Evolutionary conservation across 1,140 invertebrate genomes (phyloP), one percentile per base, ranked within the genome.

Genomic region (Drosophila watanabei): DNA sequence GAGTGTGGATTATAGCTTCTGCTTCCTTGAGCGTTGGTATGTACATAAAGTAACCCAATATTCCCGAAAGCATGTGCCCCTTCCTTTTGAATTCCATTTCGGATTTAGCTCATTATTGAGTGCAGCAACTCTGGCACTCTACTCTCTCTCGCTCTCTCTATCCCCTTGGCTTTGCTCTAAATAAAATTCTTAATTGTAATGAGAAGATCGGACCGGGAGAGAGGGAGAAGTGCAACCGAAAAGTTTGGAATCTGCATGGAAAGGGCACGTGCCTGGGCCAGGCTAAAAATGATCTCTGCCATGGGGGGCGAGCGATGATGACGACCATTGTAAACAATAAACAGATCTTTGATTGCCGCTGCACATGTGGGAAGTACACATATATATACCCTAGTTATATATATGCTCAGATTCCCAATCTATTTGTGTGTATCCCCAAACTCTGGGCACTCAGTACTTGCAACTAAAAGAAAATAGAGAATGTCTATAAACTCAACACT

Each of bases 241-340:
- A 33, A 20, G n/a, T 52, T 49, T 52, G n/a, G 49, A 52, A 52
- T 52, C 49, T 52, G 51, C 13, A 52, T 30, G 20, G 20, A 32
- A 18, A 51, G 54, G 71, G 71, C 71, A 73, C 71, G 71, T 75
- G 71, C 71, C 69, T 52, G 51, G 69, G 71, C 35, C 52, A 49
- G 52, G 68, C 70, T 72, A 71, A 72, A 73, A 72, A 73, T 51
- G 51, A 72, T 71, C 39, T 35, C 13, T 35, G 49, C 30, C 11
- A 10, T 45, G 9, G 14, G n/a, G 48, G 48, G 48, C n/a, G n/a
- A n/a, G 24, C 20, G 28, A 30, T 30, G 48, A 49, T 16, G 66
- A 35, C 37, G 54, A 37, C 70, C 62, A 81, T 62, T 86, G 82
- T 86, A 85, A 85, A 85, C 82, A 86, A 85, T 85, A 86, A 86